phyloP scores from a whole-genome alignment of 2,113 vertebrate species.

The Xiphophorus maculatus region DNA sequence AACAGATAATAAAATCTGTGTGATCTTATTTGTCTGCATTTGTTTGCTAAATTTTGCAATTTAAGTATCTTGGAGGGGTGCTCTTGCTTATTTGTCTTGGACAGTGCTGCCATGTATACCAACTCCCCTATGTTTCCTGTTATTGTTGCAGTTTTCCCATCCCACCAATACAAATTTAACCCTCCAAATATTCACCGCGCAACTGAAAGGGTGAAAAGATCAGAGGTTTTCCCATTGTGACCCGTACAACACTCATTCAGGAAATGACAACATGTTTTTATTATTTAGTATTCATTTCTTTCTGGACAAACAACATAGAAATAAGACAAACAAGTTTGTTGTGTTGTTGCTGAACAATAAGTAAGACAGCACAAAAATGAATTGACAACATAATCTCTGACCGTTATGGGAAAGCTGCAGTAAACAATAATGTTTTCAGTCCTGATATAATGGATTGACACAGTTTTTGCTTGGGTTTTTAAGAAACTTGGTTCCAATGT shows the following conservation, averaged over 20 bases:
- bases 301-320: neutral
- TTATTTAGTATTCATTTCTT: neutral
- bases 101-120: constrained; percentile 39
- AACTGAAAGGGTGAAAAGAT: constrained; percentile 36
- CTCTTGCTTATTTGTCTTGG: constrained; percentile 66
- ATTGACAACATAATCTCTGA: neutral
- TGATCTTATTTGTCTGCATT: constrained; percentile 56
- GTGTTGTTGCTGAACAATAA: neutral
- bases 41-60: constrained; percentile 50
- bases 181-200: constrained; percentile 33
- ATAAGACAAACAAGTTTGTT: too few relatives aligned
- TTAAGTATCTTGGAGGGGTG: constrained; percentile 41
- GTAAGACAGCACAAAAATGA: constrained; percentile 8
- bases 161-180: constrained; percentile 50
- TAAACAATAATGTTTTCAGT: neutral
- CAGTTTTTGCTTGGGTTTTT: neutral
- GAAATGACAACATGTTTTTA: neutral
- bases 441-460: neutral
- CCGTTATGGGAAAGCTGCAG: neutral
- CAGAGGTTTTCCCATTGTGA: constrained; percentile 39
- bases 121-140: constrained; percentile 69
- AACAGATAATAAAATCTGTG: constrained; percentile 36
- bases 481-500: neutral
- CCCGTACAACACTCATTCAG: neutral
- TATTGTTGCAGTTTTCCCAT: constrained; percentile 66